Conservation (phyloP, 2,888 invertebrate genomes). For the Cremastinae sp. region DNA sequence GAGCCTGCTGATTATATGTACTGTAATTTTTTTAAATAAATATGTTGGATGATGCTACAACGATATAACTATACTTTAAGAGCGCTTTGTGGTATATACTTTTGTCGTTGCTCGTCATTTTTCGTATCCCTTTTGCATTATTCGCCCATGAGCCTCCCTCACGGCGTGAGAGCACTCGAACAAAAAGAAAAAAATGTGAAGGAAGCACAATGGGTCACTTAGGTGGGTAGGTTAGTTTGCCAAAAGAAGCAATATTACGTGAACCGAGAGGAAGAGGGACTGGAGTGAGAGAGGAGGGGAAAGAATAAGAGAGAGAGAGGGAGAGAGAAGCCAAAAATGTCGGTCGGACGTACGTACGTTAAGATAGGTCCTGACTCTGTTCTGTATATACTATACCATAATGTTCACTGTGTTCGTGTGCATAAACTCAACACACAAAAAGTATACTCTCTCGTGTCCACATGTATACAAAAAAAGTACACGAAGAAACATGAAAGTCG, state of each 20-base stretch:
- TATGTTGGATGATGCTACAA: too few relatives aligned
- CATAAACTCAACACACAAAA: constrained; percentile 38
- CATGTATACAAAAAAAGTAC: constrained; percentile 40
- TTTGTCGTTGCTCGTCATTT: constrained; percentile 55
- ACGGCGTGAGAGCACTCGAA: constrained; percentile 74
- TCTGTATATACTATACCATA: constrained; percentile 37
- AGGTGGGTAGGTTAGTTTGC: constrained; percentile 78
- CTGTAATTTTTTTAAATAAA: too few relatives aligned
- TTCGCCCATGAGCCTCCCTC: constrained; percentile 61
- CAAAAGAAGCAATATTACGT: constrained; percentile 68
- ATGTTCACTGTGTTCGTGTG: constrained; percentile 4
- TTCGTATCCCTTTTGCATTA: constrained; percentile 63
- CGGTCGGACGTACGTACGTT: constrained; percentile 73
- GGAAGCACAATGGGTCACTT: constrained; percentile 77
- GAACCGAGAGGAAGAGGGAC: constrained; percentile 9
- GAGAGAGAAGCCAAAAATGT: constrained; percentile 66
- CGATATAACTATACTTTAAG: too few relatives aligned
- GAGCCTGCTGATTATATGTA: too few relatives aligned
- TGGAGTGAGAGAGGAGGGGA: constrained; percentile 3
- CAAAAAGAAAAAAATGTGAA: constrained; percentile 72
- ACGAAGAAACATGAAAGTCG: constrained; percentile 41
- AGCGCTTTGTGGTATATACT: constrained; percentile 76
- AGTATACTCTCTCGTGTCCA: constrained; percentile 10
- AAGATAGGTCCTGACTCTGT: constrained; percentile 77
- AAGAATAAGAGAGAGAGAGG: not conserved